Percentiles rank a stretch among this genome's conserved stretches.
phyloP scores from a whole-genome alignment of 2,888 invertebrate species.

The Trachelus stipa region DNA sequence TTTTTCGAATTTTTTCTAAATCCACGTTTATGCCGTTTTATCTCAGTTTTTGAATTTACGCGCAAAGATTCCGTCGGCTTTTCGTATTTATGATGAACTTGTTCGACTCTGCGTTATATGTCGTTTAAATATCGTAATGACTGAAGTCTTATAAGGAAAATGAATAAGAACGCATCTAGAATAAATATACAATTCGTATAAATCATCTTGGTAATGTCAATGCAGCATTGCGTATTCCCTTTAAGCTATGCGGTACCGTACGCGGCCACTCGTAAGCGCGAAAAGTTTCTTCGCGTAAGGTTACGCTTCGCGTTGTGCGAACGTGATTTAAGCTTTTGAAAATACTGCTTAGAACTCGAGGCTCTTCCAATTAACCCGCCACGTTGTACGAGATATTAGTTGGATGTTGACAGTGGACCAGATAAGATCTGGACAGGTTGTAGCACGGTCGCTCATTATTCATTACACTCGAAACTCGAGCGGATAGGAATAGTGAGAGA shows the following conservation, averaged over 20 bases:
- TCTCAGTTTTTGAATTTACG: no score
- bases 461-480: slow-evolving; percentile 53
- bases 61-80: no score
- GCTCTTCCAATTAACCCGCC: slow-evolving; percentile 59
- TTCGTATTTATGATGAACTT: no score
- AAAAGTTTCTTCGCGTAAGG: slow-evolving; percentile 2
- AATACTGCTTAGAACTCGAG: slow-evolving; percentile 47
- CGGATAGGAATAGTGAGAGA: neutral
- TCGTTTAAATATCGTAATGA: no score
- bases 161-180: neutral
- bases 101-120: no score
- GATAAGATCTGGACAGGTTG: slow-evolving; percentile 59
- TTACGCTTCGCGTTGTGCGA: slow-evolving; percentile 33
- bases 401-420: slow-evolving; percentile 61
- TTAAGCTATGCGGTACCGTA: slow-evolving; percentile 5
- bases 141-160: neutral
- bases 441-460: slow-evolving; percentile 54
- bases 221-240: slow-evolving; percentile 13
- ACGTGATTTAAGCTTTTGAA: slow-evolving; percentile 50
- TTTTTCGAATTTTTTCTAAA: no score
- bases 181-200: neutral
- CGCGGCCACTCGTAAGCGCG: neutral
- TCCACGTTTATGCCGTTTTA: no score
- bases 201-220: slow-evolving; percentile 8
- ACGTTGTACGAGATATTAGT: slow-evolving; percentile 63